Conservation (phyloP, 2,797 vertebrate species). For the Leptatherina wallacei region DNA sequence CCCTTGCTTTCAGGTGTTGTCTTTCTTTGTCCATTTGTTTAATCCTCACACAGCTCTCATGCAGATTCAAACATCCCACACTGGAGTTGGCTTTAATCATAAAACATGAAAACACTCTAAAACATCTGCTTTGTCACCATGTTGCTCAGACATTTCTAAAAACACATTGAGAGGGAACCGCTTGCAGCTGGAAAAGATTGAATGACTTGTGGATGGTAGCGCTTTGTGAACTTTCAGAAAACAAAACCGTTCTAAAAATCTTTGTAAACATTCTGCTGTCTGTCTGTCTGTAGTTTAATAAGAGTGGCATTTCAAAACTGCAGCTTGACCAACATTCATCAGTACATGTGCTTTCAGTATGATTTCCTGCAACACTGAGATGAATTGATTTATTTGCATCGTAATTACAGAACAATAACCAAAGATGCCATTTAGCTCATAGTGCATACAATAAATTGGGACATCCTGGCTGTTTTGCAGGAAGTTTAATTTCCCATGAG, state of each 20-base stretch:
- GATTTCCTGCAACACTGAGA: not conserved
- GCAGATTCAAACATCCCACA: slow-evolving; percentile 9
- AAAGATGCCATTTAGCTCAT: not conserved
- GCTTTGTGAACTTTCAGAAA: slow-evolving; percentile 6
- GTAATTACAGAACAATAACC: not conserved
- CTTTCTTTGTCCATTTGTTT: not conserved
- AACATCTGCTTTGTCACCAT: not conserved
- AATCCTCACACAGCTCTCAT: not conserved
- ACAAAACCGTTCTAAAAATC: not conserved
- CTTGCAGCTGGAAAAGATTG: not conserved
- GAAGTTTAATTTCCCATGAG: slow-evolving; percentile 5
- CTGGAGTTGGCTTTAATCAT: not conserved
- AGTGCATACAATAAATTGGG: not conserved
- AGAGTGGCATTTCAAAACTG: slow-evolving; percentile 4
- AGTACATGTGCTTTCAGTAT: not conserved
- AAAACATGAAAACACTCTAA: not conserved
- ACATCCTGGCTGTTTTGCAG: slow-evolving; percentile 10
- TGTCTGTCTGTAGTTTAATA: not conserved
- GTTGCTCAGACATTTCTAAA: not conserved
- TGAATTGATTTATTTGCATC: not conserved
- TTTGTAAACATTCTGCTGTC: slow-evolving; percentile 1
- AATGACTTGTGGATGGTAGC: not conserved
- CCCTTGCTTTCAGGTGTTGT: not conserved
- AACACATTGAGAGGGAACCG: not conserved
- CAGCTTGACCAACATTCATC: not conserved